Base-by-base conservation (phyloP, 2,888 invertebrate species). In the Chalcosyrphus nemorum region DNA sequence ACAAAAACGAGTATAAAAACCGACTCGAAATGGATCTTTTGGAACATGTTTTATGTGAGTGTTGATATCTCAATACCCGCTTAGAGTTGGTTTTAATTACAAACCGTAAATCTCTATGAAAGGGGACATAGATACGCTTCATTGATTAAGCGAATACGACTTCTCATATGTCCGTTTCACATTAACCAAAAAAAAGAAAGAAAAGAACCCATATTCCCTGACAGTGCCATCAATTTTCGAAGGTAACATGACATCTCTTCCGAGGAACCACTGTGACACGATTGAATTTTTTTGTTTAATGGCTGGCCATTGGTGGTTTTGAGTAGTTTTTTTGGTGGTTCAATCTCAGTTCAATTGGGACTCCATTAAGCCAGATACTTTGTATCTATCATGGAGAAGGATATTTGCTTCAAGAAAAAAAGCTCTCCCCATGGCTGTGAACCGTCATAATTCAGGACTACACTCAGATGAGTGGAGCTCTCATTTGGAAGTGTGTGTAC, bases 1-100 rank as follows among this genome's bases (percentile, higher is more conserved):
- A 15, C 19, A 15, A n/a, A 24, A n/a, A 7, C n/a, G n/a, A n/a
- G n/a, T 24, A 71, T 52, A 50, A 24, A 21, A n/a, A n/a, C n/a
- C n/a, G 24, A 50, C 9, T 56, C 61, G 13, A 63, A 63, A 65
- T 57, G 43, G 15, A 21, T 32, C 54, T 9, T 54, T 56, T 27
- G 45, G 35, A 41, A 50, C n/a, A 57, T 50, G 27, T 66, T 76
- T 76, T 76, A 76, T 76, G 68, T 77, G 52, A 43, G 35, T 27
- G 41, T 52, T 77, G 76, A 77, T 70, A 77, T 76, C 75, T 76
- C 41, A 76, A 76, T 76, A 59, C 15, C 4, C n/a, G n/a, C n/a
- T n/a, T n/a, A n/a, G n/a, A n/a, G n/a, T n/a, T n/a, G n/a, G 24
- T 29, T 77, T 70, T 77, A 70, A 77, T 45, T 63, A 63, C 70